Evolutionary conservation across 2,888 invertebrate species (phyloP), one percentile per base, ranked within the genome.

Genomic region (Serrognathus titanus): DNA sequence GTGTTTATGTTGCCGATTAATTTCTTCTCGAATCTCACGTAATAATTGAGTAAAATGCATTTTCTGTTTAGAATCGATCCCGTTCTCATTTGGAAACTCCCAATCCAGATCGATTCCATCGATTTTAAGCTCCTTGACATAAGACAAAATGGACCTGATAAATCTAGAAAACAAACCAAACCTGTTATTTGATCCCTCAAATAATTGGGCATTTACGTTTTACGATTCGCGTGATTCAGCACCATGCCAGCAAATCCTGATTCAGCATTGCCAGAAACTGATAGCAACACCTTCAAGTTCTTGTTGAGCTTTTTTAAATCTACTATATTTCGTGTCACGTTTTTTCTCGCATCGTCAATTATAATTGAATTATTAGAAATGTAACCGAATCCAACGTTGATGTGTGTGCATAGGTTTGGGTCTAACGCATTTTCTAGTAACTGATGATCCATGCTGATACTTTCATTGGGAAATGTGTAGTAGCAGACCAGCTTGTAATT

Each of bases 41-140:
- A 92, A 75, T 24, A 93, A 76, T 68, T 89, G 87, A 1, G 86
- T 84, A 68, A 92, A 91, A 74, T 90, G 88, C 71, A 86, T 84
- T 54, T 84, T 82, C 69, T 92, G 87, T 20, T 83, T 77, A 58
- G 77, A 75, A 55, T 75, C 72, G 3, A 62, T 51, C n/a, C 66
- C 60, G 36, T 78, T 71, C 69, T 88, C 81, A 0, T 83, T 87
- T 1, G 94, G 94, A 75, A 93, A 94, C 72, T 94, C 94, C 92
- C 92, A 93, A 71, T 93, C 93, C 35, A 92, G 75, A 75, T 93
- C 90, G 1, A 90, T 74, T 5, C 89, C 90, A 74, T 90, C 89
- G 31, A 89, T 75, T 38, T 78, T 78, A 60, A 82, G 81, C 24
- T 78, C 76, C 57, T 79, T 79, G 35, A 87, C 76, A 40, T 82